A percentile compares a stretch with the other conserved stretches of the same genome.
These are phyloP conservation scores for Oreohelix idahoensis DNA, from an alignment of 1,140 invertebrate species.

Conservation along the genomic window DNA sequence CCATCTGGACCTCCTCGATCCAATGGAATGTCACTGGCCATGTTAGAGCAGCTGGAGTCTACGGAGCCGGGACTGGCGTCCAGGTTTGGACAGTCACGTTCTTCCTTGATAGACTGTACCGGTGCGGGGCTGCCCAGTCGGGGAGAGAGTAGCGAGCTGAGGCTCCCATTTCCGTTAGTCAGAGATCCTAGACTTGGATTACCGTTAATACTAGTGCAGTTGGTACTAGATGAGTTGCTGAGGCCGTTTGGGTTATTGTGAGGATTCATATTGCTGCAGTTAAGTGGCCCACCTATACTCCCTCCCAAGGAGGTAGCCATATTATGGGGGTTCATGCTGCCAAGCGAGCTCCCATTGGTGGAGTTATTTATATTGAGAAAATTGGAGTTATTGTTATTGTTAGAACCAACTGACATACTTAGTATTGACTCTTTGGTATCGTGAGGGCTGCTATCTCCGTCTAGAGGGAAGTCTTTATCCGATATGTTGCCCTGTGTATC, in stretches of 20 bases:
- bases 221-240: not conserved
- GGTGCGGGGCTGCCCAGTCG: conserved; percentile 51
- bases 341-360: not conserved
- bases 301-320: not conserved
- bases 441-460: conserved; percentile 56
- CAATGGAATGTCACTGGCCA: conserved; percentile 43
- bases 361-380: conserved; percentile 43
- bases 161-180: conserved; percentile 29
- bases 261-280: conserved; percentile 20
- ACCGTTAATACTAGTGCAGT: conserved; percentile 22
- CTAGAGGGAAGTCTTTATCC: conserved; percentile 63
- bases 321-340: conserved; percentile 5
- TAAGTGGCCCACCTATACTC: conserved; percentile 12
- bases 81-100: conserved; percentile 43
- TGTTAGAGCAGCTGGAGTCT: conserved; percentile 43
- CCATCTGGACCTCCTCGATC: conserved; percentile 37
- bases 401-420: conserved; percentile 50
- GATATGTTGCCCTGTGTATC: conserved; percentile 60
- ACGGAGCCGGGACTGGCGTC: conserved; percentile 50
- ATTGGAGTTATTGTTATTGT: conserved; percentile 49
- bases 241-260: conserved; percentile 4
- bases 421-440: conserved; percentile 61
- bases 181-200: conserved; percentile 20
- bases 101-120: conserved; percentile 51
- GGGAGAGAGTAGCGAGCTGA: conserved; percentile 45